Evolutionary conservation across 1,140 invertebrate genomes (phyloP).

Genomic region (Drosophila tristis): DNA sequence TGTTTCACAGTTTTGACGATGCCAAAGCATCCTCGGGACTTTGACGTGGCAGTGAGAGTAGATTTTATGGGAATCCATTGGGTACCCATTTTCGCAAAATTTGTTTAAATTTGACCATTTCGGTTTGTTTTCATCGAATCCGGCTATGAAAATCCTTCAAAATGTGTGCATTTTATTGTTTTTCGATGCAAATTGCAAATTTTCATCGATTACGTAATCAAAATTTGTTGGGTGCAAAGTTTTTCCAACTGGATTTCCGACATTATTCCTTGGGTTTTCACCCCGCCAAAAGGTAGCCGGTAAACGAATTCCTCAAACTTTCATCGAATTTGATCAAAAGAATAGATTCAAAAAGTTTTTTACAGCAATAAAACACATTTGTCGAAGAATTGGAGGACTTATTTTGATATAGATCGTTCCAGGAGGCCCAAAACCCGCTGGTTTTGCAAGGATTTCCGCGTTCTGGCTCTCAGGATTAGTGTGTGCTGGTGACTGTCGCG

Average conservation of each 20-base stretch:
- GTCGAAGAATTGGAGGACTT: slow-evolving; percentile 1
- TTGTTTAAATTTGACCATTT: slow-evolving; percentile 85
- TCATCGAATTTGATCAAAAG: slow-evolving; percentile 11
- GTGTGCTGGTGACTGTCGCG: not conserved
- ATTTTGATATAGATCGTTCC: slow-evolving; percentile 15
- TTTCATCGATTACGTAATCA: slow-evolving; percentile 83
- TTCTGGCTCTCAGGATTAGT: slow-evolving; percentile 38
- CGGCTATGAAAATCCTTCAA: slow-evolving; percentile 60
- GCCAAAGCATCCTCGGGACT: slow-evolving; percentile 41
- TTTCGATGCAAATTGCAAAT: slow-evolving; percentile 57
- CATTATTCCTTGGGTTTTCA: slow-evolving; percentile 41
- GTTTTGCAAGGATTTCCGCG: slow-evolving; percentile 24
- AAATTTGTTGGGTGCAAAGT: slow-evolving; percentile 65
- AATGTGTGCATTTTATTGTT: slow-evolving; percentile 41
- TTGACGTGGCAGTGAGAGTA: slow-evolving; percentile 56
- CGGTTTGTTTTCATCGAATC: slow-evolving; percentile 68
- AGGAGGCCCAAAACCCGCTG: slow-evolving; percentile 3
- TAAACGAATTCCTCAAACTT: not conserved
- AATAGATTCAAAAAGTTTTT: slow-evolving; percentile 15
- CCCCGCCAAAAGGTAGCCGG: slow-evolving; percentile 48
- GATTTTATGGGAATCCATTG: slow-evolving; percentile 85
- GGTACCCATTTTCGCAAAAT: slow-evolving; percentile 92
- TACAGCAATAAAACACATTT: not conserved
- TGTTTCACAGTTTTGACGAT: slow-evolving; percentile 78
- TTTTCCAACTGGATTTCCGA: slow-evolving; percentile 50